phyloP scores from a whole-genome alignment of 1,140 invertebrate genomes.

The Pachyrhynchus sulphureomaculatus region DNA sequence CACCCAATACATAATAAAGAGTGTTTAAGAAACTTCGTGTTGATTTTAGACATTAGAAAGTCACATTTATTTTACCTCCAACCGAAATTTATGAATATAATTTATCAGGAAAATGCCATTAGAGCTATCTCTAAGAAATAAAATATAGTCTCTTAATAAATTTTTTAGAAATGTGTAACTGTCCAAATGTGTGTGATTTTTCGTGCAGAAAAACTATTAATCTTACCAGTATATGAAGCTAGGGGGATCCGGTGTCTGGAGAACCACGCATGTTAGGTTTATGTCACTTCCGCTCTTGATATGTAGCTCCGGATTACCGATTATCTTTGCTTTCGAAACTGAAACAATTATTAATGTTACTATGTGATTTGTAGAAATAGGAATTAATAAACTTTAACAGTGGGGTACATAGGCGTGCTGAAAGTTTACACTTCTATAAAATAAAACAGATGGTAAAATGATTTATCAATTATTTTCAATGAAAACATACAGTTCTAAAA shows the following conservation, averaged over 20 bases:
- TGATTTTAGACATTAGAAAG: too few relatives aligned
- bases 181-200: not conserved
- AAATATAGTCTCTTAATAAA: not conserved
- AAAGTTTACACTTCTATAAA: too few relatives aligned
- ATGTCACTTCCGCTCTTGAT: slow-evolving; percentile 88
- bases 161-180: not conserved
- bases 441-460: too few relatives aligned
- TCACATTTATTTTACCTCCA: too few relatives aligned
- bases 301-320: slow-evolving; percentile 80
- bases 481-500: too few relatives aligned
- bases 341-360: slow-evolving; percentile 51
- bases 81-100: too few relatives aligned
- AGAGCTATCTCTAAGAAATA: not conserved
- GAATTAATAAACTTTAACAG: not conserved
- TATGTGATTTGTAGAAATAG: slow-evolving; percentile 13
- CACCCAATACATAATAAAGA: too few relatives aligned
- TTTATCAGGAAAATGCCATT: too few relatives aligned
- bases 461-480: too few relatives aligned
- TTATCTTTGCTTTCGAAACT: slow-evolving; percentile 88
- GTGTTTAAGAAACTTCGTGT: too few relatives aligned
- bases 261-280: slow-evolving; percentile 84
- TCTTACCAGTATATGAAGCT: slow-evolving; percentile 82
- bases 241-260: slow-evolving; percentile 84
- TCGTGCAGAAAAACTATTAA: slow-evolving; percentile 28
- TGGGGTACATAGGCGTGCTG: not conserved